Conservation (phyloP, 2,113 vertebrate genomes). For the Mesocricetus auratus region DNA sequence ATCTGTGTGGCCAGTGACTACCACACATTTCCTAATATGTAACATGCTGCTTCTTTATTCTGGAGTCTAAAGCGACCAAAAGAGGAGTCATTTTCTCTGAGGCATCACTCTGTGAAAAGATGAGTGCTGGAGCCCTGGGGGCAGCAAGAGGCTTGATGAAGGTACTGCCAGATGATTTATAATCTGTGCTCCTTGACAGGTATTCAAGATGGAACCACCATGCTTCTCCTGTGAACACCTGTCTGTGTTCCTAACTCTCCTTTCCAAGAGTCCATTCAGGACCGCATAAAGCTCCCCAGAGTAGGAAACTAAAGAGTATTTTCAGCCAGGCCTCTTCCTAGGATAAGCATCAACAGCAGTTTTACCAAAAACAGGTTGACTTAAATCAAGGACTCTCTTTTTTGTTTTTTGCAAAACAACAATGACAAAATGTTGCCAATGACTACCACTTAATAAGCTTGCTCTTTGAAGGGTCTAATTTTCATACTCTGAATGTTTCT, state of each 20-base stretch:
- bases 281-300: neutral
- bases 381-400: neutral
- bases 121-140: accelerated
- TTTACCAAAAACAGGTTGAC: neutral
- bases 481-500: neutral
- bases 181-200: neutral
- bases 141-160: accelerated
- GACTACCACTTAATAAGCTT: neutral
- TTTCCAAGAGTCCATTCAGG: neutral
- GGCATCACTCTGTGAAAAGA: neutral
- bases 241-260: neutral
- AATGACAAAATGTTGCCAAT: neutral
- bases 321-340: neutral
- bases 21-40: neutral
- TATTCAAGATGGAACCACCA: neutral
- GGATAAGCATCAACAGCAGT: neutral
- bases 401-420: neutral
- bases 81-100: neutral
- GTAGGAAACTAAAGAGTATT: neutral
- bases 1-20: neutral
- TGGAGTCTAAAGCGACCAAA: neutral
- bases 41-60: neutral
- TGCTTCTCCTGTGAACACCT: neutral
- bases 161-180: accelerated
- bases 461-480: slow-evolving; percentile 20